A percentile compares a stretch with the other conserved stretches of the same genome.
Evolutionary conservation across 2,888 invertebrate genomes (phyloP).

Genomic region (Drosophila testacea): DNA sequence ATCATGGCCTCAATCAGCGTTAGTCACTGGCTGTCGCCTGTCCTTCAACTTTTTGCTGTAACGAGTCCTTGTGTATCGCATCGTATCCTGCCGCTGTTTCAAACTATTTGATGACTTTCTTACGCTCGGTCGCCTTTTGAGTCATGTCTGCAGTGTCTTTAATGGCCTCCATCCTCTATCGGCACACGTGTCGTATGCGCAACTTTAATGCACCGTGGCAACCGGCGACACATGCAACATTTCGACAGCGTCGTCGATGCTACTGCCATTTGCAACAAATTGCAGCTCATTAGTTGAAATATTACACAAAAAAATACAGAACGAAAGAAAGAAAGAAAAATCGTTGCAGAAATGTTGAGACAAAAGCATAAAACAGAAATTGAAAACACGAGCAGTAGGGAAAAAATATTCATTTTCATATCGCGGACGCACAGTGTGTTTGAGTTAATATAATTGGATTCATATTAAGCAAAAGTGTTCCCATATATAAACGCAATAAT

Average conservation of each 20-base stretch:
- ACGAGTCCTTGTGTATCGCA: conserved; percentile 48
- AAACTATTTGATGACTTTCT: conserved; percentile 76
- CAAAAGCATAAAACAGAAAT: conserved; percentile 67
- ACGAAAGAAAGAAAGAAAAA: conserved; percentile 2
- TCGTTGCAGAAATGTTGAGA: conserved; percentile 46
- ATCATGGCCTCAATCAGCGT: conserved; percentile 75
- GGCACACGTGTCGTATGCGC: conserved; percentile 53
- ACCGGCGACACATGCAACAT: conserved; percentile 62
- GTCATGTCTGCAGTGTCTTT: conserved; percentile 50
- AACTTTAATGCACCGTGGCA: conserved; percentile 48
- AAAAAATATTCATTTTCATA: conserved; percentile 49
- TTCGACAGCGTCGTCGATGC: conserved; percentile 15
- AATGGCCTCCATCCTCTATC: conserved; percentile 17
- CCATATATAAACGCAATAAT: too few species aligned
- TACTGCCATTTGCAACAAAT: conserved; percentile 73
- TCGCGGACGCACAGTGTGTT: conserved; percentile 57
- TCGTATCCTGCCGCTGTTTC: conserved; percentile 38
- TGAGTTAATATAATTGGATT: not conserved
- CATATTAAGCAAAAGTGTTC: too few species aligned
- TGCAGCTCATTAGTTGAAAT: conserved; percentile 75
- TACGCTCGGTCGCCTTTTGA: conserved; percentile 61
- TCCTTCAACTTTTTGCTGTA: conserved; percentile 57
- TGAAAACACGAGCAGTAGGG: conserved; percentile 37
- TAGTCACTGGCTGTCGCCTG: conserved; percentile 60
- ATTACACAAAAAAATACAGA: conserved; percentile 25